Base-by-base conservation (phyloP, 2,797 vertebrate species). In the Melanotaenia boesemani region DNA sequence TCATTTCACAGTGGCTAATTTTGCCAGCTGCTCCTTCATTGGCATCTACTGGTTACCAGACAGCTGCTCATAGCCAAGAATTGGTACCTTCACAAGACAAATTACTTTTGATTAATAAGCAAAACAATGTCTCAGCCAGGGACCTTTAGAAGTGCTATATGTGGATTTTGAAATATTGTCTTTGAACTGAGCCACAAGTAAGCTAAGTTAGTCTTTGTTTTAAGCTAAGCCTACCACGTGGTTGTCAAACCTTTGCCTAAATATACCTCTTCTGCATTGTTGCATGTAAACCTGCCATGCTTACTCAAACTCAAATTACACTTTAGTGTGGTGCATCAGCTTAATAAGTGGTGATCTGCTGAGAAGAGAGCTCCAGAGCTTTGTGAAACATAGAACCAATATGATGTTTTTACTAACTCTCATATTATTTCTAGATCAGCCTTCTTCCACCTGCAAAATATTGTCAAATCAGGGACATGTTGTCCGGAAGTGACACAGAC, bases 331-430 rank as follows among this genome's bases (percentile, higher is more conserved):
- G 37, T 26, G 15, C 16, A 67, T 71, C 72, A 28, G 18, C 24
- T 39, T 55, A 56, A 69, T 61, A 63, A 63, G 22, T 36, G 24
- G 20, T 67, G 57, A 82, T 77, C 64, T 62, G 63, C 67, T 77
- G 60, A 68, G 4, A 8, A 48, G 3, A 66, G 37, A 60, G 65
- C 74, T 72, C 67, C 10, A 70, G 22, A 67, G 39, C 77, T 67
- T 58, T 46, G 37, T 79, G 79, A 79, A 84, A 79, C 32, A 32
- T 6, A 24, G 65, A 66, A 58, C 65, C 1, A 5, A 64, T 56
- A 82, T 83, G 44, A 81, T 82, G n/a, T 48, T 48, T 20, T 48
- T 48, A 48, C 20, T 48, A n/a, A 48, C 46, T 20, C 20, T 48
- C 18, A 44, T 44, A 18, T 16, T 41, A 41, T 41, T 41, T 41